Conservation (phyloP, 2,888 invertebrate species). For the Hypena proboscidalis region DNA sequence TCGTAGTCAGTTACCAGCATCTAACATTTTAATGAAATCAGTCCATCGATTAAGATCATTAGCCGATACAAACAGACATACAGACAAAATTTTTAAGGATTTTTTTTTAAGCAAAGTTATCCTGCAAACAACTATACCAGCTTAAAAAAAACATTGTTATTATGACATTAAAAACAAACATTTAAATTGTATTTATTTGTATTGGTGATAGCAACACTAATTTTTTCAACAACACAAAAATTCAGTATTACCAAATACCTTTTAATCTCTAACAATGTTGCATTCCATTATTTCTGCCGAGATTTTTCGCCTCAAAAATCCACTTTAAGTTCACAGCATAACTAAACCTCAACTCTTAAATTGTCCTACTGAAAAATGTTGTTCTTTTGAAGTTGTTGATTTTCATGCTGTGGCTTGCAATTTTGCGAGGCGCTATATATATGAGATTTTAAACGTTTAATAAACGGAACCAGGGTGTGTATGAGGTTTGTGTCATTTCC, state of each 20-base stretch:
- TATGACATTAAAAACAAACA: too few relatives aligned
- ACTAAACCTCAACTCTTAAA: neutral
- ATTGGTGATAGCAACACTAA: too few relatives aligned
- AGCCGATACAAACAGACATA: too few relatives aligned
- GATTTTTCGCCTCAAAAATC: conserved; percentile 14
- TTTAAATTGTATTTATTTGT: too few relatives aligned
- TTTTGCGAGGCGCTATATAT: conserved; percentile 41
- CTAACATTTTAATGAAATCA: too few relatives aligned
- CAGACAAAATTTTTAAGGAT: too few relatives aligned
- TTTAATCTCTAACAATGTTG: conserved; percentile 13
- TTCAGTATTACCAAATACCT: conserved; percentile 16
- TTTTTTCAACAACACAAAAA: conserved; percentile 8
- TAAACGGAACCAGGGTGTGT: conserved; percentile 41
- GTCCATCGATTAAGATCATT: too few relatives aligned
- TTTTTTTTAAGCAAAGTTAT: too few relatives aligned
- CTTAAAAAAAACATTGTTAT: too few relatives aligned
- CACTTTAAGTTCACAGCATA: conserved; percentile 30
- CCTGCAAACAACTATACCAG: too few relatives aligned
- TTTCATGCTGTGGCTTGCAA: conserved; percentile 41
- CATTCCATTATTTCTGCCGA: conserved; percentile 16
- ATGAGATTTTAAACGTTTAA: conserved; percentile 54
- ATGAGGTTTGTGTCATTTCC: conserved; percentile 15
- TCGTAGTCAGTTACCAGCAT: too few relatives aligned
- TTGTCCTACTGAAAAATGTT: conserved; percentile 11
- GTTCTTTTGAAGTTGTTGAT: neutral